These are phyloP conservation scores for Oryzias javanicus DNA, from an alignment of 2,113 vertebrate species.

Conservation along the genomic window DNA sequence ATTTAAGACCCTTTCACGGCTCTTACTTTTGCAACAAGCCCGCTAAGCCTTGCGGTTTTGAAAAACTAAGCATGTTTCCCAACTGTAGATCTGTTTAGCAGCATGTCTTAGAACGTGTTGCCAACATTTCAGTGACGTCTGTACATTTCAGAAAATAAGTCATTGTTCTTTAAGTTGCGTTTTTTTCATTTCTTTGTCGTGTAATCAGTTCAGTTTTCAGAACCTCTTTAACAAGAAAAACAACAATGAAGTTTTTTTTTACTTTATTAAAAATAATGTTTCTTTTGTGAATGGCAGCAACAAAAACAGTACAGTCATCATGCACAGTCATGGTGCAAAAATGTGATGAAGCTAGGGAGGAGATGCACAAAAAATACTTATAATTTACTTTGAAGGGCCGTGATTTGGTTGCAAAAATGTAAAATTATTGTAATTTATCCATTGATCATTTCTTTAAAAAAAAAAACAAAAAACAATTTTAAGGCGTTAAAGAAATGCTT, in stretches of 20 bases:
- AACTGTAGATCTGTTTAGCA: neutral
- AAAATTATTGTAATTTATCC: too few relatives aligned
- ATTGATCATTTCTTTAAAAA: neutral
- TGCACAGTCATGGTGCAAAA: neutral
- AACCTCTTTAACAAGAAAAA: neutral
- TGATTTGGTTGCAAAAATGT: neutral
- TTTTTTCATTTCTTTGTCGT: neutral
- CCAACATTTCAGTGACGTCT: too few relatives aligned
- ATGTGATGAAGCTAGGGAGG: neutral
- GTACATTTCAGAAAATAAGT: too few relatives aligned
- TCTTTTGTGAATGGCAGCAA: conserved; percentile 9
- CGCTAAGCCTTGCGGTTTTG: neutral
- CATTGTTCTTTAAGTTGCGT: neutral
- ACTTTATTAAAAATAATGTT: conserved; percentile 31
- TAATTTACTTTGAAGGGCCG: too few relatives aligned
- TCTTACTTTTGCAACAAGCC: conserved; percentile 6
- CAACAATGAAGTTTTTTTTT: neutral
- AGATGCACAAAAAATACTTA: neutral
- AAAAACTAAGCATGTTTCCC: neutral
- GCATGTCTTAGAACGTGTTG: neutral
- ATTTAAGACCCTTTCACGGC: neutral
- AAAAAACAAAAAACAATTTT: neutral
- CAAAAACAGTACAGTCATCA: neutral
- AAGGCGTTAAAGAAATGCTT: neutral
- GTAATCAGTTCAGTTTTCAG: neutral